These are phyloP conservation scores for Scolopax rusticola DNA, from an alignment of 2,797 vertebrate species.

Conservation along the genomic window DNA sequence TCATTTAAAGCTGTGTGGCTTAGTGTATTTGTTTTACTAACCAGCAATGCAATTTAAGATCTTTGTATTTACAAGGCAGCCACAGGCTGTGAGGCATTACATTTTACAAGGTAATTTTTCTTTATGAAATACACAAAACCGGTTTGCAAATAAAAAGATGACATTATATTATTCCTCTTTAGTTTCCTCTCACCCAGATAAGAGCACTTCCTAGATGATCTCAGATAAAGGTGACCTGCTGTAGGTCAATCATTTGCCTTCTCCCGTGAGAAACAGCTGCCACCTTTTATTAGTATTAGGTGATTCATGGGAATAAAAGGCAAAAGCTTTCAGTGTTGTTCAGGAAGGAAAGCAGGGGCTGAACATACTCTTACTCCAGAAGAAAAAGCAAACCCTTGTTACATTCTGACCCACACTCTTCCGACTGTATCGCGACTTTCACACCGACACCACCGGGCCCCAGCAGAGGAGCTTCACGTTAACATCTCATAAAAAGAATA, in stretches of 20 bases:
- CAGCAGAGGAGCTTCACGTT: neutral
- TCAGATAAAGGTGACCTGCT: neutral
- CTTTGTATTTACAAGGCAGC: neutral
- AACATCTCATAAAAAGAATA: neutral
- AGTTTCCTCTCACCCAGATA: neutral
- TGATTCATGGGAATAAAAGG: neutral
- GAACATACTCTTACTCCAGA: neutral
- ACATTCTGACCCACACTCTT: neutral
- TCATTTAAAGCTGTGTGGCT: neutral
- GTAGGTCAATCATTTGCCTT: neutral
- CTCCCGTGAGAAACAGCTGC: neutral
- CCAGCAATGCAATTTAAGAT: neutral
- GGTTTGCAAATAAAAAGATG: neutral
- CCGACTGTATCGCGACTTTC: neutral
- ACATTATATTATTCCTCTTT: neutral
- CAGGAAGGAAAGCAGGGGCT: neutral
- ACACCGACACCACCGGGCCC: neutral
- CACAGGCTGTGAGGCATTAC: neutral
- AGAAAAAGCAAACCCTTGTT: neutral
- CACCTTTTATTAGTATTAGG: neutral
- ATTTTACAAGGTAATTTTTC: neutral
- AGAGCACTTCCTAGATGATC: neutral
- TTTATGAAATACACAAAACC: neutral
- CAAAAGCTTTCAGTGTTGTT: neutral
- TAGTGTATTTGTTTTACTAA: neutral